A percentile compares a stretch with the other conserved stretches of the same genome.
phyloP scores from a whole-genome alignment of 2,113 vertebrate genomes.

The Micronycteris hirsuta region DNA sequence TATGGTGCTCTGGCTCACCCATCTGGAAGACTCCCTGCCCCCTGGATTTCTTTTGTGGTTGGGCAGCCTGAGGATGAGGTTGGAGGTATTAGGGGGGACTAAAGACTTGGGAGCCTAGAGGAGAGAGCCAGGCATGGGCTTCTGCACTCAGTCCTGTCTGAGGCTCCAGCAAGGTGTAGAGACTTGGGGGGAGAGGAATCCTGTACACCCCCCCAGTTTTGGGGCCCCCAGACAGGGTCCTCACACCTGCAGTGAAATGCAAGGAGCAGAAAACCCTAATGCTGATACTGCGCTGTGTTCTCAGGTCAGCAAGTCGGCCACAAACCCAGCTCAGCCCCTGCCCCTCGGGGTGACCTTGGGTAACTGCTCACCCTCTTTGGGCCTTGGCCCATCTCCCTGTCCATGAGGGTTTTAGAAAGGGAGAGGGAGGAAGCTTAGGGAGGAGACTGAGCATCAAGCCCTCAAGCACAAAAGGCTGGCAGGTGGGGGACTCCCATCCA shows the following conservation, averaged over 20 bases:
- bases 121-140: background rate
- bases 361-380: conserved; percentile 6
- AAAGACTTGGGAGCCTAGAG: background rate
- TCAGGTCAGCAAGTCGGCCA: background rate
- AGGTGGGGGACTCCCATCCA: background rate
- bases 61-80: background rate
- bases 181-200: background rate
- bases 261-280: background rate
- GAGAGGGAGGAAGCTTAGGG: background rate
- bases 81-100: too few relatives aligned
- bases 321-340: background rate
- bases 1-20: background rate
- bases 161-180: background rate
- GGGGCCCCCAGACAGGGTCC: background rate
- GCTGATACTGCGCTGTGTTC: background rate
- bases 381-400: background rate
- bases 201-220: background rate
- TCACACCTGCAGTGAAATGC: background rate
- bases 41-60: background rate
- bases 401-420: background rate
- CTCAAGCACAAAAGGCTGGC: background rate
- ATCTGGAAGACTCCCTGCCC: background rate
- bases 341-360: conserved; percentile 54
- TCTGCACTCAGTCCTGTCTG: background rate
- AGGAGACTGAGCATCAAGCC: background rate